Evolutionary conservation across 2,888 invertebrate species (phyloP).

Genomic region (Brachyopa scutellaris): DNA sequence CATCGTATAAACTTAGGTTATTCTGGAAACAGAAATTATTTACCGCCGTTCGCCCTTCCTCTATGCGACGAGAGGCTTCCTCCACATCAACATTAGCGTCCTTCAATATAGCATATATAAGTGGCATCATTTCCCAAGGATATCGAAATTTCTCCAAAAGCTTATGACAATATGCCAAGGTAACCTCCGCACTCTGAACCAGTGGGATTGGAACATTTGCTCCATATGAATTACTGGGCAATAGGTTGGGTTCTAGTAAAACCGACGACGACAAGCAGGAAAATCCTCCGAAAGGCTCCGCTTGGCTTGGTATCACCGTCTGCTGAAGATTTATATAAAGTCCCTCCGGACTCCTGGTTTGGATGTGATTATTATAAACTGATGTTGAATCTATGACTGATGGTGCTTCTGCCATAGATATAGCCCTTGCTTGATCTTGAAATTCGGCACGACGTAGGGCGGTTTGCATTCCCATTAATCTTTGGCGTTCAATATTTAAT

Average conservation of each 20-base stretch:
- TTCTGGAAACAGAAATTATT: slow-evolving; percentile 89
- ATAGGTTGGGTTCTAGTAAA: not conserved
- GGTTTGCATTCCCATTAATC: slow-evolving; percentile 93
- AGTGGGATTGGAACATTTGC: not conserved
- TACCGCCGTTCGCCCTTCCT: slow-evolving; percentile 89
- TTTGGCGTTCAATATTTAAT: slow-evolving; percentile 90
- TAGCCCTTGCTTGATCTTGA: slow-evolving; percentile 87
- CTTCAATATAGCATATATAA: slow-evolving; percentile 90
- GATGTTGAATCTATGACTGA: slow-evolving; percentile 73
- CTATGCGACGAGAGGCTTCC: slow-evolving; percentile 88
- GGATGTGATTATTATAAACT: not conserved
- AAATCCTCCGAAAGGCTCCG: not conserved
- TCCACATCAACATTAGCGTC: slow-evolving; percentile 88
- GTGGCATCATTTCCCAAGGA: slow-evolving; percentile 91
- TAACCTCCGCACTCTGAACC: slow-evolving; percentile 83
- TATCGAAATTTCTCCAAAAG: slow-evolving; percentile 89
- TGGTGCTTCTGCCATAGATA: slow-evolving; percentile 80
- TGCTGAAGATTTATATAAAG: not conserved
- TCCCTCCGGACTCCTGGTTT: not conserved
- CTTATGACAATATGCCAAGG: slow-evolving; percentile 89
- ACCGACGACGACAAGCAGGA: not conserved
- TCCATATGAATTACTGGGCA: not conserved
- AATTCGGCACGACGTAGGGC: slow-evolving; percentile 90
- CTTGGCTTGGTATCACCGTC: not conserved
- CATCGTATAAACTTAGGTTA: slow-evolving; percentile 89